phyloP scores from a whole-genome alignment of 2,113 vertebrate species.

The Brevimyrus niger region DNA sequence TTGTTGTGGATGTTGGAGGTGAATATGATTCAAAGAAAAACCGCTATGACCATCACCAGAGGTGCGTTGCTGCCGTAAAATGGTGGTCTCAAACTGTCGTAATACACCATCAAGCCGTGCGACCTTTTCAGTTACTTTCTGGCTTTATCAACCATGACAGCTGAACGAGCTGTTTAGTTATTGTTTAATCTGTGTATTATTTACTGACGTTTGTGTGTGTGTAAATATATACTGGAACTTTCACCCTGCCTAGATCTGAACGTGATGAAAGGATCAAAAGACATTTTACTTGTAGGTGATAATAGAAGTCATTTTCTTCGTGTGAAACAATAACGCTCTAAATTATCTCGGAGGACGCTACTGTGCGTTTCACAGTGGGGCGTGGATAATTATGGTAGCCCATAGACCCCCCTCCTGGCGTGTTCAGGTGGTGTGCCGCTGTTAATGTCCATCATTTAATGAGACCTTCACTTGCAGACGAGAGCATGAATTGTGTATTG shows the following conservation, averaged over 20 bases:
- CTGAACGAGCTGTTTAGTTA: background rate
- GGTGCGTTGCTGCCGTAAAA: slow-evolving; percentile 41
- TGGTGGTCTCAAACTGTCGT: background rate
- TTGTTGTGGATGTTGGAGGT: slow-evolving; percentile 89
- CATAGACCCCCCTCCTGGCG: background rate
- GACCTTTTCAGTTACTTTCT: background rate
- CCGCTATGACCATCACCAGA: slow-evolving; percentile 92
- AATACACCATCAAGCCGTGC: background rate
- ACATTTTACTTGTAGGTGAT: background rate
- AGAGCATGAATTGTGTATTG: background rate
- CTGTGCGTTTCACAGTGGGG: slow-evolving; percentile 13
- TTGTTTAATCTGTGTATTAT: background rate
- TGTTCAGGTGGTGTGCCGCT: background rate
- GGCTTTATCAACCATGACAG: background rate
- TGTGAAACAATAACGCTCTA: background rate
- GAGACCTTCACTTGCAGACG: background rate
- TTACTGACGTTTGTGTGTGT: background rate
- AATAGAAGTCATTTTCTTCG: background rate
- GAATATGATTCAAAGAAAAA: slow-evolving; percentile 76
- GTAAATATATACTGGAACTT: background rate
- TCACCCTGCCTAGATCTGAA: background rate
- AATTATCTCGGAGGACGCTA: background rate
- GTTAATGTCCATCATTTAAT: background rate
- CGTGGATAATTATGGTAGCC: slow-evolving; percentile 11
- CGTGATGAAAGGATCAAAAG: background rate